A percentile compares a stretch with the other conserved stretches of the same genome.
phyloP scores from a whole-genome alignment of 2,888 invertebrate genomes.

The Clunio marinus region DNA sequence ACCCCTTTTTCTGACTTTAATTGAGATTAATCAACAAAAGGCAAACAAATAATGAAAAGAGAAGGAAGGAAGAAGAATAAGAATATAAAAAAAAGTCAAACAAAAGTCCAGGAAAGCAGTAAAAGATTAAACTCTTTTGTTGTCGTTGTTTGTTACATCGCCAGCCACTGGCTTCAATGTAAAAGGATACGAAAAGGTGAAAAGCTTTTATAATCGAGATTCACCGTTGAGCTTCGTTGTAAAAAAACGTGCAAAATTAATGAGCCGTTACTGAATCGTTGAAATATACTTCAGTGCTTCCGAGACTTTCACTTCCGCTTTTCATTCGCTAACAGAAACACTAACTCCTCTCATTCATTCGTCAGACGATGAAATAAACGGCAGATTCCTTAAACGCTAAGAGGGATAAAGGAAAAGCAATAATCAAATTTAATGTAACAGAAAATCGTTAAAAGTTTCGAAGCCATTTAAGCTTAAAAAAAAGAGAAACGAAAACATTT shows the following conservation, averaged over 20 bases:
- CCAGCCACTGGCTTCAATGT: neutral
- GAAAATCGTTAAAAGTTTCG: slow-evolving; percentile 29
- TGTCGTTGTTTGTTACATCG: neutral
- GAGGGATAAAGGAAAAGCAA: neutral
- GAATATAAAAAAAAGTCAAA: neutral
- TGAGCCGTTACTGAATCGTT: slow-evolving; percentile 12
- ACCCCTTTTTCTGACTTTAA: neutral
- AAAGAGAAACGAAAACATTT: neutral
- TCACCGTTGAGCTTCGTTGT: neutral
- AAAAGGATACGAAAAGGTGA: neutral
- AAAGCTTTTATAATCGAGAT: slow-evolving; percentile 7
- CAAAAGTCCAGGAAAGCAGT: neutral
- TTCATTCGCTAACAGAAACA: too few relatives aligned
- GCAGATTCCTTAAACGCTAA: neutral
- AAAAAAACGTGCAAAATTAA: slow-evolving; percentile 27
- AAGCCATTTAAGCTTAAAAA: slow-evolving; percentile 25
- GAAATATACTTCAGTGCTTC: neutral
- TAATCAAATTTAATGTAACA: slow-evolving; percentile 35
- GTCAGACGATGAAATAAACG: too few relatives aligned
- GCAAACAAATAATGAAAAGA: neutral
- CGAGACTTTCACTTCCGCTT: too few relatives aligned
- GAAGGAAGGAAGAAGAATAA: too few relatives aligned
- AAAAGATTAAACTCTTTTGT: neutral
- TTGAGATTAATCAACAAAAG: neutral
- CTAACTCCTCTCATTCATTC: too few relatives aligned